Evolutionary conservation across 2,113 vertebrate genomes (phyloP).

Genomic region (Bolborhynchus lineola): DNA sequence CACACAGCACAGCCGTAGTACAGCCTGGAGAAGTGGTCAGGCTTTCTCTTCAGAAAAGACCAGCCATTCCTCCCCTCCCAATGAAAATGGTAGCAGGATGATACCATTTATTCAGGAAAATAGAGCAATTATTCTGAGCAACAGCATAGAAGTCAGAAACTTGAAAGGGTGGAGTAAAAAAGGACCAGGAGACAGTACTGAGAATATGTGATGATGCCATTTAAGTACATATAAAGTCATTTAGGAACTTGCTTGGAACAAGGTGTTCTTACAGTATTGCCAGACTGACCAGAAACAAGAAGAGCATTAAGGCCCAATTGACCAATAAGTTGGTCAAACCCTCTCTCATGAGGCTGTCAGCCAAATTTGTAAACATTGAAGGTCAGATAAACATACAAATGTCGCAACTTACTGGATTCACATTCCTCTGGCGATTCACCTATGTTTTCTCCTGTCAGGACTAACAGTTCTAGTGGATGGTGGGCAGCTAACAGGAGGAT

Average conservation of each 20-base stretch:
- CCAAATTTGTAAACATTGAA: conserved; percentile 3
- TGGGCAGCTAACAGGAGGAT: not conserved
- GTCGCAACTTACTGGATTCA: conserved; percentile 39
- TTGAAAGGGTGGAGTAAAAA: not conserved
- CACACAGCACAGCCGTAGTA: not conserved
- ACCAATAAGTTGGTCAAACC: conserved; percentile 44
- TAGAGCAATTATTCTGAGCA: not conserved
- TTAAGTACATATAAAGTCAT: not conserved
- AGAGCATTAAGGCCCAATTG: conserved; percentile 6
- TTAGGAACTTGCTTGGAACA: conserved; percentile 49
- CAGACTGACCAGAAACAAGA: conserved; percentile 39
- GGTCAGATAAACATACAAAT: conserved; percentile 56
- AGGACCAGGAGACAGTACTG: not conserved
- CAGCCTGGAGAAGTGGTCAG: not conserved
- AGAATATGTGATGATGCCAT: not conserved
- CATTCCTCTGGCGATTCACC: conserved; percentile 36
- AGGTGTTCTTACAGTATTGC: conserved; percentile 43
- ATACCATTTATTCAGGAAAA: not conserved
- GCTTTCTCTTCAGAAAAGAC: not conserved
- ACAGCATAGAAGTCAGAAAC: not conserved
- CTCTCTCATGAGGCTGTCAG: conserved; percentile 37
- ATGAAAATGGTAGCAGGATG: not conserved
- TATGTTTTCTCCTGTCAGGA: conserved; percentile 7
- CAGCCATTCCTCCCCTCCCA: not conserved
- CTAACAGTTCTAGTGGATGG: not conserved